phyloP scores from a whole-genome alignment of 2,113 vertebrate genomes.

The Spermophilus dauricus region DNA sequence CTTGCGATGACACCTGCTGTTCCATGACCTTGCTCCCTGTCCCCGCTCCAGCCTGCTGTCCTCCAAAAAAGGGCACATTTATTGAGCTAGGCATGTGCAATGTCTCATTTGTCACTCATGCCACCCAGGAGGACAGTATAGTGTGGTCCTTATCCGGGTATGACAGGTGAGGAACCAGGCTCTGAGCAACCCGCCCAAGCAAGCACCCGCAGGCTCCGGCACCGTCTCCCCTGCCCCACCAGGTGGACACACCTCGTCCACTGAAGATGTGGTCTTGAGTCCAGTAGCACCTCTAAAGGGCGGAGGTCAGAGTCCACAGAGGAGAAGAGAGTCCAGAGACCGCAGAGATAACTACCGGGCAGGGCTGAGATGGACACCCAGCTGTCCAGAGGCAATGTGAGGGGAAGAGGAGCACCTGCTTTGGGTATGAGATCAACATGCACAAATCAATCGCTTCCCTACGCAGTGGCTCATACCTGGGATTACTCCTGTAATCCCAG shows the following conservation, averaged over 20 bases:
- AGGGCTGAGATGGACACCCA: no score
- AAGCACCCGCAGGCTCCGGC: rapidly evolving
- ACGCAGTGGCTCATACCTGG: no score
- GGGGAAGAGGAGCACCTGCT: no score
- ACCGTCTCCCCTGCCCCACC: not conserved
- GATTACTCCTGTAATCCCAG: no score
- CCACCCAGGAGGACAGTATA: not conserved
- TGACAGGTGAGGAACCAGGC: not conserved
- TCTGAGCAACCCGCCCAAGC: not conserved
- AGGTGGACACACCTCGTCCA: not conserved
- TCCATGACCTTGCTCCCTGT: no score
- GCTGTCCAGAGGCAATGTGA: no score
- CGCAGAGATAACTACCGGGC: not conserved
- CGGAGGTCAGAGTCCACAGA: not conserved
- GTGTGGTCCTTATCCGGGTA: not conserved
- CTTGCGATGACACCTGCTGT: rapidly evolving
- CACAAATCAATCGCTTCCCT: no score
- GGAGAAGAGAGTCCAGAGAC: not conserved
- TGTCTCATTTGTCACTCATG: not conserved
- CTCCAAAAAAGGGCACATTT: not conserved
- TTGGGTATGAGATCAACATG: no score
- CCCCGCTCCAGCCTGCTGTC: not conserved
- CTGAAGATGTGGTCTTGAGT: not conserved
- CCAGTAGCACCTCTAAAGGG: not conserved
- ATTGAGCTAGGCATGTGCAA: not conserved